Evolutionary conservation across 2,797 vertebrate genomes (phyloP).

Genomic region (Smutsia temminckii): DNA sequence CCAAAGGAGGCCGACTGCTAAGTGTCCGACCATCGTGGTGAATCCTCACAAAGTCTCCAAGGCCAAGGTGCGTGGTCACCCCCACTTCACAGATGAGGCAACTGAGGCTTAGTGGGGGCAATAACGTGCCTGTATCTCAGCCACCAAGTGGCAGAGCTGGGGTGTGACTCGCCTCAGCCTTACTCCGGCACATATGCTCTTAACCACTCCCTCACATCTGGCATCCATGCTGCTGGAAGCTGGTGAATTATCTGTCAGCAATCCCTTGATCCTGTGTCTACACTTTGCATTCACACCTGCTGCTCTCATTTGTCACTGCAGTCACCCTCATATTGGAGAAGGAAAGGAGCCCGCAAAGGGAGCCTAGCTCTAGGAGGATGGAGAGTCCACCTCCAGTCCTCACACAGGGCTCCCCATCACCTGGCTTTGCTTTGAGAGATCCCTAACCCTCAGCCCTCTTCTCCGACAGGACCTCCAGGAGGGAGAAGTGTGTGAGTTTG

Average conservation of each 20-base stretch:
- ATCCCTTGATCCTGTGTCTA: neutral
- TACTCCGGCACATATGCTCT: neutral
- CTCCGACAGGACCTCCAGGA: neutral
- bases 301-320: neutral
- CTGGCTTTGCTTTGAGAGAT: neutral
- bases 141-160: neutral
- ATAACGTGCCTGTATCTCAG: neutral
- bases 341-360: neutral
- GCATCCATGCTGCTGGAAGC: rapidly evolving
- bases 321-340: neutral
- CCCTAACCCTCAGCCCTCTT: neutral
- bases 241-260: neutral
- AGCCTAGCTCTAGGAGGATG: neutral
- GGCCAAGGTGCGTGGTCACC: neutral
- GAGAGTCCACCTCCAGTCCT: neutral
- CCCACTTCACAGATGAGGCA: neutral
- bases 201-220: neutral
- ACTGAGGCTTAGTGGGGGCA: neutral
- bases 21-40: rapidly evolving
- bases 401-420: too few relatives aligned
- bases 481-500: neutral
- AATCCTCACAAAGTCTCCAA: neutral
- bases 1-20: too few relatives aligned
- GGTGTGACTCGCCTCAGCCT: rapidly evolving
- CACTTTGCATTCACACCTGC: too few relatives aligned